phyloP scores from a whole-genome alignment of 2,797 vertebrate species.

The Lagodon rhomboides region DNA sequence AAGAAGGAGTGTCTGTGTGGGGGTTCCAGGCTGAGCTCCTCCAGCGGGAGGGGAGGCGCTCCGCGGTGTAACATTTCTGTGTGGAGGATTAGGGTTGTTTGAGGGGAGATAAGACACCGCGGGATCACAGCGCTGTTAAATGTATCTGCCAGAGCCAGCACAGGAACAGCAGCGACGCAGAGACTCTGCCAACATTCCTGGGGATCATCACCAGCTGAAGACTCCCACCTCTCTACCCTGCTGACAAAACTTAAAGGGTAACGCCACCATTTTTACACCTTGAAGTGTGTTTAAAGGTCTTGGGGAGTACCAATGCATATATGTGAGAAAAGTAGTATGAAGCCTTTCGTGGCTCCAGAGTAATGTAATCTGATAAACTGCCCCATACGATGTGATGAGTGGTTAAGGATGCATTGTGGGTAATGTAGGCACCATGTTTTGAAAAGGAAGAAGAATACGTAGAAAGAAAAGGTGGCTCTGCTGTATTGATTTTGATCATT shows the following conservation, averaged over 20 bases:
- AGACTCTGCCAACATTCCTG: conserved; percentile 77
- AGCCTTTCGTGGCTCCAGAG: neutral
- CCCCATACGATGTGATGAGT: too few species aligned
- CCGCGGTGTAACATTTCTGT: conserved; percentile 72
- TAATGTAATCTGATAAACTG: too few species aligned
- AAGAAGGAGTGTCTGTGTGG: conserved; percentile 21
- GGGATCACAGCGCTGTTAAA: conserved; percentile 83
- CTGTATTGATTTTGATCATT: too few species aligned
- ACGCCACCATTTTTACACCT: neutral
- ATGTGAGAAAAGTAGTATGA: neutral
- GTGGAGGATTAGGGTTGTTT: conserved; percentile 79
- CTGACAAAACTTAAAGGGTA: conserved; percentile 34
- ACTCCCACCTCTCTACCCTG: conserved; percentile 31
- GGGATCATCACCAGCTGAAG: conserved; percentile 57
- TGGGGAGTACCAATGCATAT: too few species aligned
- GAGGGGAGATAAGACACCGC: conserved; percentile 79
- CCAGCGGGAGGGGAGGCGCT: conserved; percentile 23
- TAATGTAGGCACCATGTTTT: too few species aligned
- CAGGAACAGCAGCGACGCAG: conserved; percentile 56
- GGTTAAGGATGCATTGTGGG: too few species aligned
- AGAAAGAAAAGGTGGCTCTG: too few species aligned
- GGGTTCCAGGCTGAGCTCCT: conserved; percentile 29
- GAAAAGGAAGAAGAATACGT: too few species aligned
- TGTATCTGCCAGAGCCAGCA: conserved; percentile 73
- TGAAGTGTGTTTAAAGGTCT: too few species aligned